These are phyloP conservation scores for Drosophila acutilabella DNA, from an alignment of 2,888 invertebrate species.

Conservation along the genomic window DNA sequence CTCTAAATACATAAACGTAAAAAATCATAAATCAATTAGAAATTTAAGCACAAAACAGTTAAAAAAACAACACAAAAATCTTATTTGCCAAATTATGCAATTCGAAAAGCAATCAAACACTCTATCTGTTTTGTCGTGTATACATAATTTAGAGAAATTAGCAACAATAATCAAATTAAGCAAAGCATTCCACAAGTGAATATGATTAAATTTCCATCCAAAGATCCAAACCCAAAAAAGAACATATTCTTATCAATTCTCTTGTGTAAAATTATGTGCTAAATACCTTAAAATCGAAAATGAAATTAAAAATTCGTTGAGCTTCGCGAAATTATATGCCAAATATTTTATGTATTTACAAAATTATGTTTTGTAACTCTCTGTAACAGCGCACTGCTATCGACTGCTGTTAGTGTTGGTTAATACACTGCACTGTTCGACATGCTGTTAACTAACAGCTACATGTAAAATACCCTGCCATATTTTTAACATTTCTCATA, in stretches of 20 bases:
- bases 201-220: conserved; percentile 65
- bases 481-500: conserved; percentile 29
- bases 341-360: conserved; percentile 74
- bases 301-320: conserved; percentile 61
- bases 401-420: conserved; percentile 12
- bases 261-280: conserved; percentile 66
- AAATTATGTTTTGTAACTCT: conserved; percentile 44
- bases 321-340: conserved; percentile 77
- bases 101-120: conserved; percentile 42
- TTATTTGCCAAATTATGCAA: conserved; percentile 58
- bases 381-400: conserved; percentile 38
- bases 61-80: conserved; percentile 17
- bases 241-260: conserved; percentile 36
- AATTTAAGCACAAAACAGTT: conserved; percentile 59
- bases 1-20: conserved; percentile 26
- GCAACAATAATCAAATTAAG: conserved; percentile 26
- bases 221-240: conserved; percentile 64
- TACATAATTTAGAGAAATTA: conserved; percentile 24
- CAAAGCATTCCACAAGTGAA: conserved; percentile 67
- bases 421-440: conserved; percentile 21
- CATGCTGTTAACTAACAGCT: conserved; percentile 31
- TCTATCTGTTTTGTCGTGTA: conserved; percentile 17
- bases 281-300: conserved; percentile 17
- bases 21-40: conserved; percentile 37
- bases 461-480: conserved; percentile 53